A percentile compares a stretch with the other conserved stretches of the same genome.
These are phyloP conservation scores for Acromyrmex charruanus DNA, from an alignment of 1,140 invertebrate genomes.

Conservation along the genomic window DNA sequence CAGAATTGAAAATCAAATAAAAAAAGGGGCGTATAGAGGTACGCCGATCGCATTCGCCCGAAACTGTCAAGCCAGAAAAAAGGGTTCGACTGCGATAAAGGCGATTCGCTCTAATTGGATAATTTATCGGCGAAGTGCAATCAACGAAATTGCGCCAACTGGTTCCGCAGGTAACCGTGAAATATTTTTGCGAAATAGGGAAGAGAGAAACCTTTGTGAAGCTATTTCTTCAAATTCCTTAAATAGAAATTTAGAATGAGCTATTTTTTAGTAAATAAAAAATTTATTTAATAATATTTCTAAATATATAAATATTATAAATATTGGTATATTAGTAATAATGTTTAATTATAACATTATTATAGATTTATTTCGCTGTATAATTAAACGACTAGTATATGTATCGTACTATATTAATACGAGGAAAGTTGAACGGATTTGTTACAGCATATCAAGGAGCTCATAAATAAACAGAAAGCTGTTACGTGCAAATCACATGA, in stretches of 20 bases:
- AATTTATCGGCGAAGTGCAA: constrained; percentile 80
- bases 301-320: background rate
- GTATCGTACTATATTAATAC: constrained; percentile 10
- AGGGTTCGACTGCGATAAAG: constrained; percentile 74
- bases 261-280: background rate
- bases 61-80: constrained; percentile 68
- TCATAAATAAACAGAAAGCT: constrained; percentile 55
- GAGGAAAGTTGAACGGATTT: constrained; percentile 38
- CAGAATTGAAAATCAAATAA: constrained; percentile 86
- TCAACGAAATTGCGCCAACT: constrained; percentile 60
- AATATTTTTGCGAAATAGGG: constrained; percentile 15
- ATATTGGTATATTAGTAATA: background rate
- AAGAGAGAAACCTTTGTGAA: constrained; percentile 3
- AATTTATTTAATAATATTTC: background rate
- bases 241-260: background rate
- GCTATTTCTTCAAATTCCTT: background rate
- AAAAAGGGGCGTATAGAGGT: constrained; percentile 75
- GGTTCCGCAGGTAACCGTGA: constrained; percentile 17
- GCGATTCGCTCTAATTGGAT: constrained; percentile 84
- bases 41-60: constrained; percentile 21
- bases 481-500: constrained; percentile 21
- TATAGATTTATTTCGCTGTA: background rate
- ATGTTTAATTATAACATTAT: background rate
- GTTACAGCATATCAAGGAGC: constrained; percentile 4
- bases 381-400: background rate